Evolutionary conservation across 37 sponge, comb jelly and placozoan species (phyloP), one percentile per base, ranked within the genome.

Genomic region (Mnemiopsis leidyi): DNA sequence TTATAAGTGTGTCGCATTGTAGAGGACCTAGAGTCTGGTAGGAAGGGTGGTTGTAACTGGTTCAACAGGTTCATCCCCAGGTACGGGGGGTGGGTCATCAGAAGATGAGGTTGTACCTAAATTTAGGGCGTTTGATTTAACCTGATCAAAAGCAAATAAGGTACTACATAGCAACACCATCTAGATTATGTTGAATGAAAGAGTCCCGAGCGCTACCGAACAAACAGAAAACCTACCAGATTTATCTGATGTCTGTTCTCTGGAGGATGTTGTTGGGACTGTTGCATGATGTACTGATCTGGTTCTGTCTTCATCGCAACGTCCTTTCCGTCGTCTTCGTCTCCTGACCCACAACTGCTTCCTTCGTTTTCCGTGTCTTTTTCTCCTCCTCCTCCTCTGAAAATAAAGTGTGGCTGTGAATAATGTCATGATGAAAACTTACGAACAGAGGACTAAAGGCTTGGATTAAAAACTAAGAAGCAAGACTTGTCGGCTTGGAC

Each of bases 261-360:
- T 5, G 61, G 13, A 13, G 61, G 61, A 48, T 48, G 61, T 32
- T 31, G 79, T 5, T 71, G 73, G 3, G 3, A 18, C 79, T 77
- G 79, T 32, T 77, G 79, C 36, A 31, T 26, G 20, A 77, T 34
- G 36, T 31, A 31, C 32, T 77, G 32, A 26, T 77, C 79, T 32
- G 79, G 79, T 77, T 77, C 79, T 31, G 18, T 77, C 36, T 77
- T 77, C 79, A 77, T 77, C 35, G 1, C 21, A 0, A 77, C 36
- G 9, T 77, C 79, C 79, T 77, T 77, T 36, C 9, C 32, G 35
- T 77, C 79, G 16, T 77, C 79, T 20, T 77, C 79, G 18, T 77
- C 79, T 32, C 79, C 79, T 28, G 79, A 77, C 26, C 79, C 79
- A 77, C 79, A 77, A 36, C 79, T 77, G 32, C 79, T 77, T 32